Percentiles rank a stretch among this genome's conserved stretches.
phyloP scores from a whole-genome alignment of 2,797 vertebrate genomes.

The Crenichthys baileyi region DNA sequence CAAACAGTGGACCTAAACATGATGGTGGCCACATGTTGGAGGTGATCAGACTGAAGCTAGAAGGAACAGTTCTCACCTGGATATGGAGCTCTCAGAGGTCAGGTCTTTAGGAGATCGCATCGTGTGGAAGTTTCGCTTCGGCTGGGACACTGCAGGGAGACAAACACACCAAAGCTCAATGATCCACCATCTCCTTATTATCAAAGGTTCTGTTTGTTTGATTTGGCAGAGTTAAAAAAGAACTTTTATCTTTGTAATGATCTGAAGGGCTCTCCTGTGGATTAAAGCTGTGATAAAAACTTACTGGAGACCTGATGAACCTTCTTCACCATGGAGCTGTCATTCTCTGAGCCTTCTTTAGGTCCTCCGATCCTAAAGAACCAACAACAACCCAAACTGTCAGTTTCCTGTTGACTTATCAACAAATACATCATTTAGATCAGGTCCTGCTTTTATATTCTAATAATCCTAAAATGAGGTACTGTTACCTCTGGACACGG shows the following conservation, averaged over 20 bases:
- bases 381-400: not conserved
- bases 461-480: no score
- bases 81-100: slow-evolving; percentile 93
- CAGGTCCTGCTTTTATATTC: not conserved
- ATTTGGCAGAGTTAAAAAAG: not conserved
- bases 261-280: not conserved
- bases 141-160: slow-evolving; percentile 86
- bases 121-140: slow-evolving; percentile 90
- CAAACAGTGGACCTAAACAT: not conserved
- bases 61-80: slow-evolving; percentile 81
- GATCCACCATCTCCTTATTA: not conserved
- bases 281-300: slow-evolving; percentile 52
- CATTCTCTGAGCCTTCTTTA: slow-evolving; percentile 82
- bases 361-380: slow-evolving; percentile 86
- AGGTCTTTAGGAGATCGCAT: slow-evolving; percentile 94
- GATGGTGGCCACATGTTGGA: not conserved
- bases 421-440: not conserved
- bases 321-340: slow-evolving; percentile 86
- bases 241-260: not conserved
- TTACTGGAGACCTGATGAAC: slow-evolving; percentile 94
- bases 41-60: not conserved
- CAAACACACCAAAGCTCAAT: not conserved
- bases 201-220: not conserved
- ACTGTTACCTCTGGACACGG: slow-evolving; percentile 87
- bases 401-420: not conserved